These are phyloP conservation scores for Erpobdella octoculata DNA, from an alignment of 2,888 invertebrate species.

Conservation along the genomic window DNA sequence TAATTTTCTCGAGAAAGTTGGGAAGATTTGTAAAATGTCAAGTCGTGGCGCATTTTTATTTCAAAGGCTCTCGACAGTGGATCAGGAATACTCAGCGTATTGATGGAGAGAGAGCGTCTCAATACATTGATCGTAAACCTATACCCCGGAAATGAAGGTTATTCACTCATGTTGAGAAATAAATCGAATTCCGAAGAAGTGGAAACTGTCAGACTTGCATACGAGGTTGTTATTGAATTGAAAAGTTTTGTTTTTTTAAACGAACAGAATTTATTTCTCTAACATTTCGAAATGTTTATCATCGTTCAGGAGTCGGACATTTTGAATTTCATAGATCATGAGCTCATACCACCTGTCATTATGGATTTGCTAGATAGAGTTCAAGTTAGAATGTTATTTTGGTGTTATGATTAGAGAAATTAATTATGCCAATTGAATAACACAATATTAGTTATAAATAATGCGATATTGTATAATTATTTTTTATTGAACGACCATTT, in stretches of 20 bases:
- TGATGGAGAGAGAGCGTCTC: constrained; percentile 74
- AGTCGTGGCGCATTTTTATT: not conserved
- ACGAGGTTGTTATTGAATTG: constrained; percentile 59
- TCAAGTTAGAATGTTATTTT: constrained; percentile 41
- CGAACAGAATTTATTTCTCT: not conserved
- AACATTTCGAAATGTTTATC: not conserved
- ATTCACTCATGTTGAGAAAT: constrained; percentile 60
- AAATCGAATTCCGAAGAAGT: constrained; percentile 43
- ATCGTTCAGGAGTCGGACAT: constrained; percentile 63
- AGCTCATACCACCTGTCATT: constrained; percentile 78
- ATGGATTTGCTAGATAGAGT: constrained; percentile 68
- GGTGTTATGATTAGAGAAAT: no score
- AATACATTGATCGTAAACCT: constrained; percentile 82
- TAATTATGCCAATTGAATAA: not conserved
- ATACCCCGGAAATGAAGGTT: constrained; percentile 84
- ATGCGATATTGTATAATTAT: not conserved
- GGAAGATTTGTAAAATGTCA: no score
- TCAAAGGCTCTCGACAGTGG: constrained; percentile 42
- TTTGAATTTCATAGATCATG: constrained; percentile 78
- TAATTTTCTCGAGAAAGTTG: not conserved
- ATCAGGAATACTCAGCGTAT: constrained; percentile 65
- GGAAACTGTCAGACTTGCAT: constrained; percentile 58
- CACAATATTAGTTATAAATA: not conserved
- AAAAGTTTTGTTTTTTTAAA: not conserved
- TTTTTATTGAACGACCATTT: not conserved